phyloP scores from a whole-genome alignment of 1,140 invertebrate genomes.

The Drosophila tropicalis region DNA sequence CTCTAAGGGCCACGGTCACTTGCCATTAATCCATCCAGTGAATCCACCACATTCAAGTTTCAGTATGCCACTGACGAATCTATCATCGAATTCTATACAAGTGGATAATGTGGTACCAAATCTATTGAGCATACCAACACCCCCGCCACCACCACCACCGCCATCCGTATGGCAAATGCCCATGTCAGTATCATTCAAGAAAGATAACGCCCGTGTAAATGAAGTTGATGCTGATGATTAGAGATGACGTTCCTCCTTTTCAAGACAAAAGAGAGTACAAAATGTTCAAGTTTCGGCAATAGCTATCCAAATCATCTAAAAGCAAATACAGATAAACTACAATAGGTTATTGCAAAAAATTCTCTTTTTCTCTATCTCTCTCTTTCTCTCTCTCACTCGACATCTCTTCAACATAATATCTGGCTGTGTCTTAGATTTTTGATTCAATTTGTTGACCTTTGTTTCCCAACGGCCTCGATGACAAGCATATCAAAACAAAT shows the following conservation, averaged over 20 bases:
- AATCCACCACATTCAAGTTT: background rate
- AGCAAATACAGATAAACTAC: too few species aligned
- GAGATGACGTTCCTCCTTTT: too few species aligned
- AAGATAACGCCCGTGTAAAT: too few species aligned
- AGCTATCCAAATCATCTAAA: too few species aligned
- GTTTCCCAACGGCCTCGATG: conserved; percentile 22
- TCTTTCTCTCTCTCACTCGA: background rate
- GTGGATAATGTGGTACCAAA: background rate
- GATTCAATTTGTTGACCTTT: conserved; percentile 67
- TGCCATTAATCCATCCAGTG: background rate
- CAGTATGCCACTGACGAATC: background rate
- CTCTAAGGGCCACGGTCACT: background rate
- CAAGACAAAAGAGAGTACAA: too few species aligned
- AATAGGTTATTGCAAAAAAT: background rate
- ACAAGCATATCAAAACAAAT: conserved; percentile 67
- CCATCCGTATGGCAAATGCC: background rate
- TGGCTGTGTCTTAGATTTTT: background rate
- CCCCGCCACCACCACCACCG: background rate
- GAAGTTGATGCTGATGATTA: too few species aligned
- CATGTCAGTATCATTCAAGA: background rate
- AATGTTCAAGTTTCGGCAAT: too few species aligned
- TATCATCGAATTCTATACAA: background rate
- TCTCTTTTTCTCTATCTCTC: background rate
- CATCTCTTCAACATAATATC: too few species aligned
- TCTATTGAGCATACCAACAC: background rate